phyloP scores from a whole-genome alignment of 1,140 invertebrate genomes.

The Druon quercuslanigerum region DNA sequence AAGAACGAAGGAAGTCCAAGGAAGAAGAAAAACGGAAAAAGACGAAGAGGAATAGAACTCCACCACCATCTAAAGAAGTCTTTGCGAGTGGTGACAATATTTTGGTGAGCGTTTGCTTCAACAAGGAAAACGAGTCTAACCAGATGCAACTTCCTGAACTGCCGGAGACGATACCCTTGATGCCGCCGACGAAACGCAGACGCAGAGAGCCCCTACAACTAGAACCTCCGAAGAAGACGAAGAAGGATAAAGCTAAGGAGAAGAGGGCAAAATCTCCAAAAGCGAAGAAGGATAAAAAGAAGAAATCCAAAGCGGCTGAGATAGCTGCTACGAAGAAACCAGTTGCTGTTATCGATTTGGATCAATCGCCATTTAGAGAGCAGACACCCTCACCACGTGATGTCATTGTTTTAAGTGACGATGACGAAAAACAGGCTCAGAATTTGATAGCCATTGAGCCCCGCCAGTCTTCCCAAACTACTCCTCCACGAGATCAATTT shows the following conservation, averaged over 20 bases:
- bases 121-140: slow-evolving; percentile 80
- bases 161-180: slow-evolving; percentile 72
- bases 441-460: slow-evolving; percentile 58
- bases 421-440: slow-evolving; percentile 77
- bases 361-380: slow-evolving; percentile 88
- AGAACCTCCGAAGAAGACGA: slow-evolving; percentile 66
- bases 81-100: slow-evolving; percentile 95
- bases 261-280: slow-evolving; percentile 76
- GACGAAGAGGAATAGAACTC: slow-evolving; percentile 73
- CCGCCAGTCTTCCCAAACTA: slow-evolving; percentile 57
- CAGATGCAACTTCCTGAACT: slow-evolving; percentile 54
- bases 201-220: slow-evolving; percentile 60
- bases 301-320: slow-evolving; percentile 75
- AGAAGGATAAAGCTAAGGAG: slow-evolving; percentile 72
- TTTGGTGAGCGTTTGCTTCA: slow-evolving; percentile 92
- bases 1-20: slow-evolving; percentile 71
- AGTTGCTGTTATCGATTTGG: slow-evolving; percentile 89
- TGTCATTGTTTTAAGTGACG: slow-evolving; percentile 88
- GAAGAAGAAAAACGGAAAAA: slow-evolving; percentile 74
- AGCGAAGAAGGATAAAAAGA: slow-evolving; percentile 74
- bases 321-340: slow-evolving; percentile 79
- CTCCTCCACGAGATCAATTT: slow-evolving; percentile 67
- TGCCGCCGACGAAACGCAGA: slow-evolving; percentile 66
- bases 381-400: slow-evolving; percentile 86
- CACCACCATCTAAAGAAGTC: slow-evolving; percentile 88